These are phyloP conservation scores for Sturnus vulgaris DNA, from an alignment of 2,113 vertebrate species.

Conservation along the genomic window DNA sequence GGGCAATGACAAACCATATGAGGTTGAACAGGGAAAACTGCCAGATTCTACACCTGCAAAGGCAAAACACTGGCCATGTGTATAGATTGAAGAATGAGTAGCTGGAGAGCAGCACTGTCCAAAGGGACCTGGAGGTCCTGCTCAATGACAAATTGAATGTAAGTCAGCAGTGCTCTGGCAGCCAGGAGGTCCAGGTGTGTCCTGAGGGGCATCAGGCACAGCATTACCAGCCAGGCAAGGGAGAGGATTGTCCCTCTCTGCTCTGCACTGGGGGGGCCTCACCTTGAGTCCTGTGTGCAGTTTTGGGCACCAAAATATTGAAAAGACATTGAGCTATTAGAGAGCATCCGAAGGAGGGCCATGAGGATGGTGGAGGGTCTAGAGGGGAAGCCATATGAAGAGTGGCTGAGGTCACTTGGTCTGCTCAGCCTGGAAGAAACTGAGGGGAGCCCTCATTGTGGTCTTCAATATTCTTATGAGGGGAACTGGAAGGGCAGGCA, in stretches of 20 bases:
- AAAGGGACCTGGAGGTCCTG: background rate
- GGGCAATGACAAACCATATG: background rate
- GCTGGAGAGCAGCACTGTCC: background rate
- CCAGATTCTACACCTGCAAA: background rate
- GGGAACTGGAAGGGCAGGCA: background rate
- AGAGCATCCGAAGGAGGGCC: background rate
- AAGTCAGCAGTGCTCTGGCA: background rate
- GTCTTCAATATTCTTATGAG: background rate
- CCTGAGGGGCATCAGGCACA: background rate
- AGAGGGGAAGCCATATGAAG: fast-evolving
- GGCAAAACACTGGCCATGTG: background rate
- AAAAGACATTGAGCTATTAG: background rate
- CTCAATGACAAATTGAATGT: fast-evolving
- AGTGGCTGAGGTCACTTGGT: background rate
- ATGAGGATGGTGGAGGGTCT: background rate
- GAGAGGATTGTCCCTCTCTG: fast-evolving
- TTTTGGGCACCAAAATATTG: background rate
- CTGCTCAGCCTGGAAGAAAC: background rate
- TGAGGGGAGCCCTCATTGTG: background rate
- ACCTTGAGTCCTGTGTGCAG: fast-evolving
- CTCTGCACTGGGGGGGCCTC: fast-evolving
- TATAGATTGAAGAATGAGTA: background rate
- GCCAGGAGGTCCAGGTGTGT: background rate
- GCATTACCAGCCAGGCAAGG: fast-evolving
- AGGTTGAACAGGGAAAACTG: background rate